Percentiles rank a stretch among this genome's conserved stretches.
Conservation (phyloP, 30 jellyfish, hydroid and myxozoan genomes). For the Hydractinia echinata region DNA sequence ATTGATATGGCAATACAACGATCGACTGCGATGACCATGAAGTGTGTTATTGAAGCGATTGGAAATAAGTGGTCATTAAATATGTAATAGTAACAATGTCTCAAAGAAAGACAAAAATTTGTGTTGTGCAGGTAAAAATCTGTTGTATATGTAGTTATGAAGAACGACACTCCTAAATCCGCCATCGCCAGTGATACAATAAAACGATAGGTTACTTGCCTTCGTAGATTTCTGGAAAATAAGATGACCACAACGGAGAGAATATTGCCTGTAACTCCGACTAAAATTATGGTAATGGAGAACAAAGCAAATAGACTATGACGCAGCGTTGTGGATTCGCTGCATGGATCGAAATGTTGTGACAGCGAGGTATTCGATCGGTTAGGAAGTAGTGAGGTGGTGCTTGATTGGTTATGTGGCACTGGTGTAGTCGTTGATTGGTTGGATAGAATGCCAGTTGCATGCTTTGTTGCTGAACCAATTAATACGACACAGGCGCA, state of each 20-base stretch:
- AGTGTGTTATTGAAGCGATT: constrained; percentile 7
- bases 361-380: not conserved
- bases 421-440: not conserved
- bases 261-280: not conserved
- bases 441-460: not conserved
- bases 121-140: not conserved
- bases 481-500: too few species aligned
- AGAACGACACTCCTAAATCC: not conserved
- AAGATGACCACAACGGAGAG: constrained; percentile 1
- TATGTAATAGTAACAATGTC: not conserved
- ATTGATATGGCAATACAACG: constrained; percentile 4
- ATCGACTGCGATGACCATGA: constrained; percentile 20
- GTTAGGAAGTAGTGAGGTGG: not conserved
- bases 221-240: not conserved
- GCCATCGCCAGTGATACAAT: constrained; percentile 8
- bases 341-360: not conserved
- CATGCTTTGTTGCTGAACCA: too few species aligned
- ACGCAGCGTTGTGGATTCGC: not conserved
- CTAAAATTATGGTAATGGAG: not conserved
- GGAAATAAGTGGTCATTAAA: not conserved
- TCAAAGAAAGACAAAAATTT: not conserved
- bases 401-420: not conserved
- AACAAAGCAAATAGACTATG: not conserved
- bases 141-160: not conserved
- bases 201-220: constrained; percentile 10